Evolutionary conservation across 2,888 invertebrate species (phyloP).

Genomic region (Agonopterix alstromeriana): DNA sequence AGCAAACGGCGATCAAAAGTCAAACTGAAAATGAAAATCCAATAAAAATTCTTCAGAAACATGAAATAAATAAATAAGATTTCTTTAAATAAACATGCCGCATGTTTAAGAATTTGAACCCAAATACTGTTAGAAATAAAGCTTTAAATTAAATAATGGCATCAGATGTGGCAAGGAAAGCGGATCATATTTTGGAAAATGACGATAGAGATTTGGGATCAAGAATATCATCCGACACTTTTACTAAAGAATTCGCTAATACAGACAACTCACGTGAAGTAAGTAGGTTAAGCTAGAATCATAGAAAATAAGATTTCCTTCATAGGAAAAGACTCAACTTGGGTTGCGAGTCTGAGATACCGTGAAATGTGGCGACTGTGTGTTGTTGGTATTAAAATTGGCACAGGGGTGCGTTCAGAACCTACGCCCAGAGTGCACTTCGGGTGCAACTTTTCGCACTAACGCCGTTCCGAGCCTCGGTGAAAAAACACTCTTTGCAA

Average conservation of each 20-base stretch:
- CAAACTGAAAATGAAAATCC: neutral
- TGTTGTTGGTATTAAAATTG: no score
- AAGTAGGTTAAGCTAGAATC: no score
- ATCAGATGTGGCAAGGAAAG: neutral
- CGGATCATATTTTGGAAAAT: neutral
- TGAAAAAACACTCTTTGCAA: no score
- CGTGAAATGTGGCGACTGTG: no score
- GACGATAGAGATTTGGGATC: neutral
- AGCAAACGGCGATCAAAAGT: no score
- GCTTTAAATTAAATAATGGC: neutral
- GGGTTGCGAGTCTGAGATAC: no score
- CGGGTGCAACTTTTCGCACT: no score
- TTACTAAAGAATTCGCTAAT: conserved; percentile 1
- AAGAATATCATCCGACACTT: neutral
- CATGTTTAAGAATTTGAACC: neutral
- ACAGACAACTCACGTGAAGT: neutral
- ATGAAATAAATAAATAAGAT: neutral
- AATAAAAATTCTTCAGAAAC: neutral
- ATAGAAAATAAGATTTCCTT: no score
- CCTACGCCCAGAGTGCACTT: no score
- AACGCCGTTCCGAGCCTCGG: no score
- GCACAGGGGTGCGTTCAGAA: no score
- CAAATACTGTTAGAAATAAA: neutral
- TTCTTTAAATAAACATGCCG: neutral
- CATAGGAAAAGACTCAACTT: no score